Percentiles rank a stretch among this genome's conserved stretches.
phyloP scores from a whole-genome alignment of 1,140 invertebrate genomes.

The Ips nitidus region DNA sequence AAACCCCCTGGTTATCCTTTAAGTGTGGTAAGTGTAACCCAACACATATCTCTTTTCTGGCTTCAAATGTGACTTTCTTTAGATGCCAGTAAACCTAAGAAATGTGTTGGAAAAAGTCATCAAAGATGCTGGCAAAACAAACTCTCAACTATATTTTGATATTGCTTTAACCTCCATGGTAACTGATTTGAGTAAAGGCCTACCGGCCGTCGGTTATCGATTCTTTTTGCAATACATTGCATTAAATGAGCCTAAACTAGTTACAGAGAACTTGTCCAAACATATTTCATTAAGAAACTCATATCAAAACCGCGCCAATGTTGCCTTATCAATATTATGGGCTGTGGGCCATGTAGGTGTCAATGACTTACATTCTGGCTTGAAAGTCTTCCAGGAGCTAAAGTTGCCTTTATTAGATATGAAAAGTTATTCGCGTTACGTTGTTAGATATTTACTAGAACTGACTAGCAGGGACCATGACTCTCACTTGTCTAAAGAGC shows the following conservation, averaged over 20 bases:
- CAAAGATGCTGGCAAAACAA: slow-evolving; percentile 58
- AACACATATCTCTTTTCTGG: neutral
- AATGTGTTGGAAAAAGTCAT: slow-evolving; percentile 59
- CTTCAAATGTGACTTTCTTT: slow-evolving; percentile 12
- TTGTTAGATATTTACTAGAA: slow-evolving; percentile 68
- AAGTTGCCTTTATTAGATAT: slow-evolving; percentile 75
- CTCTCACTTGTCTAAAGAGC: slow-evolving; percentile 38
- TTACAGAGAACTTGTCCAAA: slow-evolving; percentile 62
- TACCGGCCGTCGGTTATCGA: slow-evolving; percentile 67
- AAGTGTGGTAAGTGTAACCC: slow-evolving; percentile 42
- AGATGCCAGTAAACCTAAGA: slow-evolving; percentile 58
- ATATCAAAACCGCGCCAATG: slow-evolving; percentile 76
- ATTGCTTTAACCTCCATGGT: slow-evolving; percentile 64
- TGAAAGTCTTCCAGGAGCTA: slow-evolving; percentile 81
- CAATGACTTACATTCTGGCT: slow-evolving; percentile 66
- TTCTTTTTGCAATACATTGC: slow-evolving; percentile 70
- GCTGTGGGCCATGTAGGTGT: slow-evolving; percentile 73
- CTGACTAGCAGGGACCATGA: slow-evolving; percentile 54
- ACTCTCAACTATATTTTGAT: slow-evolving; percentile 65
- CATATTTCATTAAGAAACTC: slow-evolving; percentile 66
- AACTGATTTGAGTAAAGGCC: slow-evolving; percentile 66
- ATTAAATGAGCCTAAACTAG: slow-evolving; percentile 64
- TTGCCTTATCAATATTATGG: slow-evolving; percentile 78
- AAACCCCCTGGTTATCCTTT: slow-evolving; percentile 57
- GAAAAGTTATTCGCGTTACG: slow-evolving; percentile 70